Percentiles rank a stretch among this genome's conserved stretches.
phyloP scores from a whole-genome alignment of 2,797 vertebrate species.

The Fistularia commersonii region DNA sequence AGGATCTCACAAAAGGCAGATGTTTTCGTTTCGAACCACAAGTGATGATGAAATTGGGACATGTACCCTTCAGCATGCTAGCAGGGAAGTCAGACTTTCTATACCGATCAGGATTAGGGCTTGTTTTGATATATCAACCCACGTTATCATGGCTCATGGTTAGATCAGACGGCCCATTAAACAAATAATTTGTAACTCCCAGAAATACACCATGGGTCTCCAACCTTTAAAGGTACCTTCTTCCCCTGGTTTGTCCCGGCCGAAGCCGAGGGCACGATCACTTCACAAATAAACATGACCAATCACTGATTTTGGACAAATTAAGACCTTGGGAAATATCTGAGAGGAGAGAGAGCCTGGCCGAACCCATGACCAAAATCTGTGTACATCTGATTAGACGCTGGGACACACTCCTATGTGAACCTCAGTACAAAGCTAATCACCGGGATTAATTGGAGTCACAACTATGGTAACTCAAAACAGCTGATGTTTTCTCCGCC shows the following conservation, averaged over 20 bases:
- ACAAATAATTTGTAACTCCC: no score
- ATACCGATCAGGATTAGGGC: no score
- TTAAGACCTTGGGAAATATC: conserved; percentile 23
- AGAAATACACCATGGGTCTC: no score
- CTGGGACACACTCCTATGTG: conserved; percentile 39
- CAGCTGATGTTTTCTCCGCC: conserved; percentile 76
- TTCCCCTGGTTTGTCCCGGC: not conserved
- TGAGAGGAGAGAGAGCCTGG: conserved; percentile 9
- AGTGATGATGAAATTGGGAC: no score
- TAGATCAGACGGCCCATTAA: no score
- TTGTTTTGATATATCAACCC: no score
- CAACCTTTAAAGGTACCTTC: no score
- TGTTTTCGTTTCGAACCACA: no score
- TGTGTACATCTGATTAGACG: conserved; percentile 64
- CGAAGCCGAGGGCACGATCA: not conserved
- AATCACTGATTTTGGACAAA: conserved; percentile 15
- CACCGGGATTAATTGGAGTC: conserved; percentile 68
- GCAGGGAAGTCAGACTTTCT: no score
- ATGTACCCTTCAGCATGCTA: no score
- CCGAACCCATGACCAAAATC: conserved; percentile 68
- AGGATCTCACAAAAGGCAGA: no score
- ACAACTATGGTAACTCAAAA: conserved; percentile 70
- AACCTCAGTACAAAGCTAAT: conserved; percentile 39
- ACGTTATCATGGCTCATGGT: no score
- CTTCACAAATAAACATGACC: not conserved